These are phyloP conservation scores for Chloroceryle aenea DNA, from an alignment of 2,113 vertebrate species.

Conservation along the genomic window DNA sequence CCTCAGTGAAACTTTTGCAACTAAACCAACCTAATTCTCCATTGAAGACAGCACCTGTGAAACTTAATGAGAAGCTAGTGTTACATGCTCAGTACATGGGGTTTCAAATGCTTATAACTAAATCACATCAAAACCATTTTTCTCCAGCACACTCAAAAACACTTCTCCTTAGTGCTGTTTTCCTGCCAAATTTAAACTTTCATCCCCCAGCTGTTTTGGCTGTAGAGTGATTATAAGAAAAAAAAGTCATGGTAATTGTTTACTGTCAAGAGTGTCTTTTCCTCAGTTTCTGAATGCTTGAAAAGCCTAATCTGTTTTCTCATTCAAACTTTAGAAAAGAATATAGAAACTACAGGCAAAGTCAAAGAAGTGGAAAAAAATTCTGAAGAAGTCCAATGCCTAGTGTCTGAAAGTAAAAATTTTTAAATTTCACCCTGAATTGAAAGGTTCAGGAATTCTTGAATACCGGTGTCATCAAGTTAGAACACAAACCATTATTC, in stretches of 20 bases:
- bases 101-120: conserved; percentile 4
- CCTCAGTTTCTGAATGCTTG: background rate
- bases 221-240: conserved; percentile 10
- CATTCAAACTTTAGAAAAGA: background rate
- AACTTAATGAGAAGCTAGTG: background rate
- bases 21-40: background rate
- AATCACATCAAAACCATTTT: conserved; percentile 36
- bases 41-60: background rate
- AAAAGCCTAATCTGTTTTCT: background rate
- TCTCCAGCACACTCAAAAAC: conserved; percentile 18
- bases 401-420: background rate
- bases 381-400: background rate
- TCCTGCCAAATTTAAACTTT: conserved; percentile 51
- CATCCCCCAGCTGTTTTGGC: conserved; percentile 26
- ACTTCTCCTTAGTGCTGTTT: conserved; percentile 29
- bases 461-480: conserved; percentile 51
- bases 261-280: conserved; percentile 10
- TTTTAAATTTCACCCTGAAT: background rate
- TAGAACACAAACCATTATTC: conserved; percentile 49
- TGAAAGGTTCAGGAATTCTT: conserved; percentile 39
- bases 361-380: background rate
- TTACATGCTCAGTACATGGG: background rate
- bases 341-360: background rate
- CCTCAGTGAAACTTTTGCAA: background rate
- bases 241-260: conserved; percentile 43